phyloP scores from a whole-genome alignment of 2,113 vertebrate genomes.

The Zosterops lateralis region DNA sequence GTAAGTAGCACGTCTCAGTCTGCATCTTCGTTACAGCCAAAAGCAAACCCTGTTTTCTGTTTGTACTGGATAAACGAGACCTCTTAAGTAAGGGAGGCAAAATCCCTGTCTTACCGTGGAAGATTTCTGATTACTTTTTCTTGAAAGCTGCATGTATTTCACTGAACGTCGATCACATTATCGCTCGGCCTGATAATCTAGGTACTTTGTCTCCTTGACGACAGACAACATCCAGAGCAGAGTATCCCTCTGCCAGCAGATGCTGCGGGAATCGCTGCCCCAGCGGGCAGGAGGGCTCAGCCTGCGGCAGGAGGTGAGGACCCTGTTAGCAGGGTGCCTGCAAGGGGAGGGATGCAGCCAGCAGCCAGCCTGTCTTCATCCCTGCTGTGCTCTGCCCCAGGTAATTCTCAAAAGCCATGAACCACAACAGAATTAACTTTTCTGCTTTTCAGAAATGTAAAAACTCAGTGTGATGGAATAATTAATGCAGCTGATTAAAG shows the following conservation, averaged over 20 bases:
- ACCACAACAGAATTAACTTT: neutral
- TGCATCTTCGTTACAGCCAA: neutral
- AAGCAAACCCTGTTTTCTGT: conserved; percentile 27
- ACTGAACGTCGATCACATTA: neutral
- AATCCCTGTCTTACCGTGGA: neutral
- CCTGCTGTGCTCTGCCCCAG: neutral
- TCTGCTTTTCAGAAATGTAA: conserved; percentile 13
- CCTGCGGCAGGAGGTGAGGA: neutral
- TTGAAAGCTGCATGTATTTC: conserved; percentile 7
- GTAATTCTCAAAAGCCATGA: neutral
- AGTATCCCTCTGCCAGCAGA: neutral
- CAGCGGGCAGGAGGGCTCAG: neutral
- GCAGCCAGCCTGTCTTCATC: neutral
- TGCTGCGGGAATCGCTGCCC: neutral
- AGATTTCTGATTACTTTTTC: neutral
- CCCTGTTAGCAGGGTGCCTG: neutral
- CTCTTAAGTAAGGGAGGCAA: neutral
- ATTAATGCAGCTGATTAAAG: conserved; percentile 27
- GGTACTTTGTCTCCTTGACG: conserved; percentile 49
- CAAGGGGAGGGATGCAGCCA: neutral
- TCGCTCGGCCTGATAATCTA: neutral
- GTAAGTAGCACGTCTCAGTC: conserved; percentile 18
- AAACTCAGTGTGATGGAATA: neutral
- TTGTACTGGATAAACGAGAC: conserved; percentile 39
- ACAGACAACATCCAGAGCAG: conserved; percentile 31